Percentiles rank a stretch among this genome's conserved stretches.
Evolutionary conservation across 2,797 vertebrate species (phyloP).

Genomic region (Choloepus didactylus): DNA sequence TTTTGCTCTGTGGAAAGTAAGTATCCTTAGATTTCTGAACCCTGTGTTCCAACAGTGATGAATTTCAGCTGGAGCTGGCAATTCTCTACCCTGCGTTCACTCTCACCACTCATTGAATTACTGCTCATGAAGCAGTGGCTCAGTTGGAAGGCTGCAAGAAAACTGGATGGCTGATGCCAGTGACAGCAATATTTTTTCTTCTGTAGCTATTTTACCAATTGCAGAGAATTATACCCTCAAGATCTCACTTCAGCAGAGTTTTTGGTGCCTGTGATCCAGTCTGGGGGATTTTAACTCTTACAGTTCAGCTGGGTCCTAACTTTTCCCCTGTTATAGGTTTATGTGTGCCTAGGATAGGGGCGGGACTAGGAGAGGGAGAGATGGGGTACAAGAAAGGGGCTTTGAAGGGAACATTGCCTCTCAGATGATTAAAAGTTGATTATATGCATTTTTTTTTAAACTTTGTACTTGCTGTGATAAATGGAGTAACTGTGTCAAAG

Average conservation of each 20-base stretch:
- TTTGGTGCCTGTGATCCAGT: neutral
- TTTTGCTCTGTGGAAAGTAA: neutral
- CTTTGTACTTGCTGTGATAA: neutral
- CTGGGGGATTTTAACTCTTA: neutral
- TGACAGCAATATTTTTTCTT: neutral
- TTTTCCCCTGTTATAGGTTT: neutral
- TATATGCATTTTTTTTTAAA: too few species aligned
- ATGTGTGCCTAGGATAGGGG: neutral
- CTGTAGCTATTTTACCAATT: conserved; percentile 4
- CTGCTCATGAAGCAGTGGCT: neutral
- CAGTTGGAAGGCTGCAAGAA: neutral
- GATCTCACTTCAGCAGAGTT: neutral
- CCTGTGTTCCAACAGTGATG: neutral
- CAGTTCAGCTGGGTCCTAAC: neutral
- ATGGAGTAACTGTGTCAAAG: neutral
- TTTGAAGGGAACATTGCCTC: neutral
- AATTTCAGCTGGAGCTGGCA: neutral
- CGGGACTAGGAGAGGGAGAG: neutral
- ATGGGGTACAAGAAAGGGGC: neutral
- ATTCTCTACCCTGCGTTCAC: neutral
- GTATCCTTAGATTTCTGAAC: neutral
- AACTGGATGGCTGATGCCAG: neutral
- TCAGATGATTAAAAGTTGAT: neutral
- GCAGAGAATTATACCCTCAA: conserved; percentile 45
- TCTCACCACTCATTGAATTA: neutral